Evolutionary conservation across 2,797 vertebrate genomes (phyloP), one percentile per base, ranked within the genome.

Genomic region (Lepilemur septentrionalis): DNA sequence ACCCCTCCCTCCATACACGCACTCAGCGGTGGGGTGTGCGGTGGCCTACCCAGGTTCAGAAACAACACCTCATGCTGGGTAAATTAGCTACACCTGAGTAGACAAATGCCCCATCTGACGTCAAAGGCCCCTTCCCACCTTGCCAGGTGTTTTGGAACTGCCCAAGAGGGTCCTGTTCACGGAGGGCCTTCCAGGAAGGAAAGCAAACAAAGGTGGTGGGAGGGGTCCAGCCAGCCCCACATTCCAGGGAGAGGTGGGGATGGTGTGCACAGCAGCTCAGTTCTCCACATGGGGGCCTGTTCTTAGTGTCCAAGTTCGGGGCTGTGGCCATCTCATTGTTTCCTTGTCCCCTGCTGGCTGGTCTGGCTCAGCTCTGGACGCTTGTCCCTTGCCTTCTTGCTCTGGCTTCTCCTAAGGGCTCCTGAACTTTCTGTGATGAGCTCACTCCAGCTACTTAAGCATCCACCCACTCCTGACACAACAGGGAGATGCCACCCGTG

Each of bases 71-170:
- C 61, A 72, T 38, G 25, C 35, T 41, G 48, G 88, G 88, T 78
- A 88, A 87, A 97, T 98, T 97, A 97, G 96, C 93, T 91, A 96
- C 96, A 97, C 95, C 38, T 95, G 97, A 97, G 84, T 92, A 97
- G 95, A 93, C 92, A 97, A 57, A 92, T 35, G 11, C 57, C 57
- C 46, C 48, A 25, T 14, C 86, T 98, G 96, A 98, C 95, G 95
- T 97, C 96, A 97, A 96, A 96, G 73, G 73, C 75, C n/a, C 59
- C 30, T 86, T 65, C 55, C 78, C 85, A 82, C 65, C 0, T 0
- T 25, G 43, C 87, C 97, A 97, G 96, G 87, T 95, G 80, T 94
- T 96, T 83, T 63, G 72, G 89, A 95, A 93, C 63, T 88, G 70
- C 79, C 22, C 17, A 91, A 87, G 83, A 97, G 32, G 94, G 80